A percentile compares a stretch with the other conserved stretches of the same genome.
Conservation (phyloP, 2,797 vertebrate species). For the Cynodonichthys magdalenae region DNA sequence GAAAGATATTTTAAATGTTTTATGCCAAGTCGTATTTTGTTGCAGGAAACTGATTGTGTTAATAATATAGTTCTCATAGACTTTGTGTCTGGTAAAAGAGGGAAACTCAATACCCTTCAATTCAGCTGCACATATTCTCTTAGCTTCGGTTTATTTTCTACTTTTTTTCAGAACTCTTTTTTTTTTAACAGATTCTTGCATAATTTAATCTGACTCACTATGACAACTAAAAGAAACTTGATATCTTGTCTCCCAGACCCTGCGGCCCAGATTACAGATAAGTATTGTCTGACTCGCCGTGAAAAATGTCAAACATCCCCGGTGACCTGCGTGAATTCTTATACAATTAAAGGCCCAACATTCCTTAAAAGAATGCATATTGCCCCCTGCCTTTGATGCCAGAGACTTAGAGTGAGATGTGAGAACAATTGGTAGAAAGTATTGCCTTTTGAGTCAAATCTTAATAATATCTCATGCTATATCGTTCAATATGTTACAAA, state of each 20-base stretch:
- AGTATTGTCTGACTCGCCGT: conserved; percentile 66
- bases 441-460: no score
- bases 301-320: conserved; percentile 45
- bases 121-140: conserved; percentile 36
- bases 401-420: no score
- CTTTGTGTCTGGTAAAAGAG: conserved; percentile 31
- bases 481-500: no score
- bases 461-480: no score
- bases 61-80: background rate
- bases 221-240: conserved; percentile 64
- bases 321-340: conserved; percentile 28
- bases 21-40: conserved; percentile 4
- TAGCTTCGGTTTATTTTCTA: conserved; percentile 12
- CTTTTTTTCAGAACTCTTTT: conserved; percentile 51
- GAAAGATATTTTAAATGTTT: background rate
- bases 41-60: conserved; percentile 4
- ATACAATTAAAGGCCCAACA: no score
- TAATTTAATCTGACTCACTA: conserved; percentile 68
- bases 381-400: no score
- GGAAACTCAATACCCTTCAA: conserved; percentile 28
- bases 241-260: conserved; percentile 50
- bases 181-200: conserved; percentile 58
- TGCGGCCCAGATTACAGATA: conserved; percentile 55
- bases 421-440: no score
- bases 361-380: no score